Conservation (phyloP, 2,797 vertebrate genomes). For the Chaenodraco wilsoni region DNA sequence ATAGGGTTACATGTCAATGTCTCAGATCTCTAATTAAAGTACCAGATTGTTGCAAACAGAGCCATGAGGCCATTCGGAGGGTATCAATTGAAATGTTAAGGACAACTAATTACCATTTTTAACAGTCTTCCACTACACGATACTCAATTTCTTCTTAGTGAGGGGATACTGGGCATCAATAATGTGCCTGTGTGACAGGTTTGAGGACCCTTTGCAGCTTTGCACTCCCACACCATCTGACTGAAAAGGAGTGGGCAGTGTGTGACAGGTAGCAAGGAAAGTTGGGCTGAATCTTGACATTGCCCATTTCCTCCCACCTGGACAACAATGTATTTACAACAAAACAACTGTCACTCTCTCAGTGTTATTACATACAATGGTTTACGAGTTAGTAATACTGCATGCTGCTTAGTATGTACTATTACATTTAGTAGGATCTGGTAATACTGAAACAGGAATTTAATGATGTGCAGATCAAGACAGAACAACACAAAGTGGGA, state of each 20-base stretch:
- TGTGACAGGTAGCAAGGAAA: conserved; percentile 62
- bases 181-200: conserved; percentile 59
- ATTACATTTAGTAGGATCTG: conserved; percentile 7
- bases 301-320: conserved; percentile 53
- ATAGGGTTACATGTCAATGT: conserved; percentile 5
- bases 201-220: conserved; percentile 53
- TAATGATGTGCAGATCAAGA: not conserved
- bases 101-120: conserved; percentile 27
- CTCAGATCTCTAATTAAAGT: conserved; percentile 30
- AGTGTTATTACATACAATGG: conserved; percentile 36
- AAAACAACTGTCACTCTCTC: conserved; percentile 50
- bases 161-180: conserved; percentile 44
- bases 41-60: conserved; percentile 39
- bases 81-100: conserved; percentile 23
- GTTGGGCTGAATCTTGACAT: conserved; percentile 63
- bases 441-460: conserved; percentile 21
- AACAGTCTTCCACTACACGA: conserved; percentile 12
- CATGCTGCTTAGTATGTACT: conserved; percentile 11
- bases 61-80: conserved; percentile 9
- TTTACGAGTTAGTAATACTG: conserved; percentile 26
- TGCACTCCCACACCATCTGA: conserved; percentile 58
- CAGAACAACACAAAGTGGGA: not conserved
- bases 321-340: conserved; percentile 40
- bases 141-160: conserved; percentile 17
- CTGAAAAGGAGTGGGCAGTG: conserved; percentile 60